Percentiles rank a stretch among this genome's conserved stretches.
These are phyloP conservation scores for Thereva unica DNA, from an alignment of 2,888 invertebrate genomes.

Conservation along the genomic window DNA sequence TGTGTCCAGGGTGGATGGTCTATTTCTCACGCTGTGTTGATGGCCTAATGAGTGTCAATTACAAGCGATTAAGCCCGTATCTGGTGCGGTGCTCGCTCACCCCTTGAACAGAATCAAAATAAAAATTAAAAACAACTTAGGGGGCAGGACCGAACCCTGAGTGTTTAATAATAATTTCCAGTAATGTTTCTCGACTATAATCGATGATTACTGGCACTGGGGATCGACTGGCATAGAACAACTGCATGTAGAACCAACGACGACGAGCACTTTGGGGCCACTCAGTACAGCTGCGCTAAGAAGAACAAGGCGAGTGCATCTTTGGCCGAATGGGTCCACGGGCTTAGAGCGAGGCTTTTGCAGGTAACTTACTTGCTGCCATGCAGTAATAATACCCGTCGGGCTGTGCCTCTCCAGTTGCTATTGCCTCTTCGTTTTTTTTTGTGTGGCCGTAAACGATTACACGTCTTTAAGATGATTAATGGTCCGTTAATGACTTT, in stretches of 20 bases:
- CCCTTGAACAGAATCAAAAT: conserved; percentile 27
- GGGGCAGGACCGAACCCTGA: not conserved
- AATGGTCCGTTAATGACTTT: conserved; percentile 40
- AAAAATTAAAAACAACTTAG: conserved; percentile 25
- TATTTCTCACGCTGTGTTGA: conserved; percentile 40
- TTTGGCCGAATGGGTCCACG: conserved; percentile 7
- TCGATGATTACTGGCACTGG: conserved; percentile 18
- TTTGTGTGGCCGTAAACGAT: conserved; percentile 14
- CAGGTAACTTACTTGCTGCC: conserved; percentile 9
- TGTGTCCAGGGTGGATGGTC: conserved; percentile 31
- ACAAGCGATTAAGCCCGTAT: conserved; percentile 37
- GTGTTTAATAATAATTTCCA: conserved; percentile 8
- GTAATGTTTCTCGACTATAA: conserved; percentile 23
- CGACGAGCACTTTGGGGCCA: not conserved
- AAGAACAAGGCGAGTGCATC: conserved; percentile 5
- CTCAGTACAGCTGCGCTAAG: not conserved
- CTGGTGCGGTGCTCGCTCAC: conserved; percentile 12
- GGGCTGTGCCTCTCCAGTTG: not conserved
- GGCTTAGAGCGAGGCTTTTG: conserved; percentile 8
- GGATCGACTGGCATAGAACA: too few relatives aligned
- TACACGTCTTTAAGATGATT: conserved; percentile 36
- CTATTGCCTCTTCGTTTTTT: conserved; percentile 5
- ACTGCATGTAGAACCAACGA: too few relatives aligned
- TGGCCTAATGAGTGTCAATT: conserved; percentile 40
- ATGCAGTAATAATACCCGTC: not conserved